phyloP scores from a whole-genome alignment of 2,797 vertebrate species.

The Siniperca scherzeri region DNA sequence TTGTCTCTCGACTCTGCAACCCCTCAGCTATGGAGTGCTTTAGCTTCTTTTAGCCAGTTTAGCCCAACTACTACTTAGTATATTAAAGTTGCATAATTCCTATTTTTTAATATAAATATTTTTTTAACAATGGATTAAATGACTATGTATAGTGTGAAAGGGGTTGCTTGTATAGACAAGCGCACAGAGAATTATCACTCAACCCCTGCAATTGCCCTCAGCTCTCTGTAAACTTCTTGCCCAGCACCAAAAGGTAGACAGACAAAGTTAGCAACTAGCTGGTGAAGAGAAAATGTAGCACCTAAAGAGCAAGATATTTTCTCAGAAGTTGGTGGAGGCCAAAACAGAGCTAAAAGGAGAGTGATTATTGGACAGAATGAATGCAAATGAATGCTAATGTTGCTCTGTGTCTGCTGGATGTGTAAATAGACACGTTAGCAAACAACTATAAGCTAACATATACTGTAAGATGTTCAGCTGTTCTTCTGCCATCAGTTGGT shows the following conservation, averaged over 20 bases:
- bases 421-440: neutral
- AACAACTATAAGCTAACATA: neutral
- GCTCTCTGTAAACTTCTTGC: too few species aligned
- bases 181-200: too few species aligned
- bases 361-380: neutral
- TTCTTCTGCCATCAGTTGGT: neutral
- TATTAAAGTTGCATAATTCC: neutral
- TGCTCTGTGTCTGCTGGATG: neutral
- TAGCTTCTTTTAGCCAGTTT: neutral
- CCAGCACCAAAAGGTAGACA: neutral
- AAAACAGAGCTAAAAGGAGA: neutral
- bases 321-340: neutral
- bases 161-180: neutral
- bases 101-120: neutral
- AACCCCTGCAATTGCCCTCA: too few species aligned
- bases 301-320: neutral
- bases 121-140: neutral
- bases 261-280: neutral
- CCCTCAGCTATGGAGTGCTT: neutral
- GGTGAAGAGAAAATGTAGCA: neutral
- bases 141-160: too few species aligned
- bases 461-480: neutral
- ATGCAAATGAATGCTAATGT: neutral
- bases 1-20: neutral
- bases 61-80: neutral